Base-by-base conservation (phyloP, 2,113 vertebrate species). In the Cyrtonyx montezumae region DNA sequence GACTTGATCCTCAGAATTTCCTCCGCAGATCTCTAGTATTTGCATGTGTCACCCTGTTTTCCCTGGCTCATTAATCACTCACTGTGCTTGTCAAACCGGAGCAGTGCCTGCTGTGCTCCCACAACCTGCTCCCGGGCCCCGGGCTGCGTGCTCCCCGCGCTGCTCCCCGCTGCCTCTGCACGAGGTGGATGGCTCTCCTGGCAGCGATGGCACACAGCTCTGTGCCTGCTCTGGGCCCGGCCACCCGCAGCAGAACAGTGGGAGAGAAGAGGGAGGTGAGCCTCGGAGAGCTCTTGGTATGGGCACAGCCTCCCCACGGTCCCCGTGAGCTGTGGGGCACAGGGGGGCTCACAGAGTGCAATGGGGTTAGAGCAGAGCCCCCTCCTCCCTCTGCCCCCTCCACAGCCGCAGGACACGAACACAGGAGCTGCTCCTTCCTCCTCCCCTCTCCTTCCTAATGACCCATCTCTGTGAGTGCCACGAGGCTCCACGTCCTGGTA, bases 41-140 rank as follows among this genome's bases (percentile, higher is more conserved):
- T 95, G 85, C 95, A 95, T 95, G 96, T 95, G 94, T 96, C 96
- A 90, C 91, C 94, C 95, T 94, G 71, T 94, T 95, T 90, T 95
- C 85, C 79, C 89, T 90, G 96, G 89, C 95, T 96, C 93, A 95
- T 96, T 96, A 96, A 96, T 96, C 96, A 95, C 89, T 94, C 93
- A 51, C 87, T 65, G 93, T 87, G 87, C 95, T 88, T 95, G 96
- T 95, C 95, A 96, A 65, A 92, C 70, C 68, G 79, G 82, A 96
- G 93, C 93, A 79, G 84, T 5, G 82, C 87, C 91, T 87, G 89
- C 89, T 85, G 91, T 32, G 93, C 91, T 94, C 95, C 94, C 14
- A 10, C 71, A 96, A 83, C 81, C 95, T 92, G 91, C 91, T 85
- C 0, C 1, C 37, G 79, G 91, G 92, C 93, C 87, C 80, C 68